Percentiles rank a stretch among this genome's conserved stretches.
phyloP scores from a whole-genome alignment of 2,113 vertebrate genomes.

The Myotis yumanensis region DNA sequence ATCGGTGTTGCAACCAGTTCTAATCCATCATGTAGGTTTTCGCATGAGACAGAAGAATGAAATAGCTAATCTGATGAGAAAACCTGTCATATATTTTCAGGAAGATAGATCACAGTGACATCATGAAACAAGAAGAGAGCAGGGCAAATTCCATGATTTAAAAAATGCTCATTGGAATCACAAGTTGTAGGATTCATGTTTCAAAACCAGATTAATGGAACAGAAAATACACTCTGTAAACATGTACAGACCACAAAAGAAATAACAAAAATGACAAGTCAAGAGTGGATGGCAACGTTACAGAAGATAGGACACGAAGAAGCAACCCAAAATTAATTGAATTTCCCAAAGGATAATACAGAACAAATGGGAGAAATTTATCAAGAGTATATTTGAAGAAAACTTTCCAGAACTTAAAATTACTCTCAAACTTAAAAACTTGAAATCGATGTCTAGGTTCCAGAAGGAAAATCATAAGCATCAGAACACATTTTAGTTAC shows the following conservation, averaged over 20 bases:
- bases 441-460: background rate
- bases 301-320: background rate
- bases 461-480: background rate
- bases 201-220: slow-evolving; percentile 22
- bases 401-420: background rate
- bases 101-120: background rate
- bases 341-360: background rate
- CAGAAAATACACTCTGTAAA: background rate
- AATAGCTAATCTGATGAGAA: background rate
- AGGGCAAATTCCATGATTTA: background rate
- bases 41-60: background rate
- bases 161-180: background rate
- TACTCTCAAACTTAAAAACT: background rate
- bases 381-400: slow-evolving; percentile 21
- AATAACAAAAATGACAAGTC: background rate
- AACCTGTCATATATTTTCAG: background rate
- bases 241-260: background rate
- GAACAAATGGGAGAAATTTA: slow-evolving; percentile 5
- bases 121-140: background rate
- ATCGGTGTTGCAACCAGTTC: background rate
- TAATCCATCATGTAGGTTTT: background rate
- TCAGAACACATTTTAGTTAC: background rate
- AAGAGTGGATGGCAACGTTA: background rate
- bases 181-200: background rate
- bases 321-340: background rate